These are phyloP conservation scores for Lamprologus lemairii DNA, from an alignment of 2,113 vertebrate genomes.

Conservation along the genomic window DNA sequence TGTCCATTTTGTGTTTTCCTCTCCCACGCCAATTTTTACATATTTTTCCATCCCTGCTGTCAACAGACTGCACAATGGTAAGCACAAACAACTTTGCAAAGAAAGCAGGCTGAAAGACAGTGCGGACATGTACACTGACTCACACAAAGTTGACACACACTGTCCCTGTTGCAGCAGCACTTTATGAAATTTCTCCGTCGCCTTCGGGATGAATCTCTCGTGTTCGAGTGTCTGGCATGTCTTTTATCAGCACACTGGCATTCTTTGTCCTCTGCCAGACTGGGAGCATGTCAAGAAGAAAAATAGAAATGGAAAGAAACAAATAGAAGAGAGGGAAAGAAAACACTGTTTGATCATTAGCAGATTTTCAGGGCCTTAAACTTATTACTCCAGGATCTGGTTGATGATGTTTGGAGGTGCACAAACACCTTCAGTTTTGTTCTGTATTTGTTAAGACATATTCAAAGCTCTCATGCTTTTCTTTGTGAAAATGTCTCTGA, in stretches of 20 bases:
- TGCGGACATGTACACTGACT: neutral
- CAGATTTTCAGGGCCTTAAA: neutral
- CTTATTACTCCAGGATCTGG: neutral
- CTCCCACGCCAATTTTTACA: neutral
- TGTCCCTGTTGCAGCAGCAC: slow-evolving; percentile 3
- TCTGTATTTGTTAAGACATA: neutral
- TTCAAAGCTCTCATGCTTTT: neutral
- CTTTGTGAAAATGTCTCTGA: neutral
- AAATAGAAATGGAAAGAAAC: slow-evolving; percentile 11
- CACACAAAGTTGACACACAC: slow-evolving; percentile 1
- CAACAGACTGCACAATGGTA: neutral
- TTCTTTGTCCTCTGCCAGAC: slow-evolving; percentile 21
- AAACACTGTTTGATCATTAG: neutral
- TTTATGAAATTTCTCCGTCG: slow-evolving; percentile 28
- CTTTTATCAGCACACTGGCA: slow-evolving; percentile 45
- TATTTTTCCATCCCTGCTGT: neutral
- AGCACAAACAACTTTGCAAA: neutral
- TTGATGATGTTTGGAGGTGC: neutral
- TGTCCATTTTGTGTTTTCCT: neutral
- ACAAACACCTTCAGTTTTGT: neutral
- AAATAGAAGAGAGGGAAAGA: neutral
- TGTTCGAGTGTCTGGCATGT: slow-evolving; percentile 22
- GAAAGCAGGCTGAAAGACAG: neutral
- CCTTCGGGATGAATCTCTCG: slow-evolving; percentile 23
- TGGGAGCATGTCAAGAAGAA: slow-evolving; percentile 2